Evolutionary conservation across 2,113 vertebrate genomes (phyloP).

Genomic region (Ceyx margarethae): DNA sequence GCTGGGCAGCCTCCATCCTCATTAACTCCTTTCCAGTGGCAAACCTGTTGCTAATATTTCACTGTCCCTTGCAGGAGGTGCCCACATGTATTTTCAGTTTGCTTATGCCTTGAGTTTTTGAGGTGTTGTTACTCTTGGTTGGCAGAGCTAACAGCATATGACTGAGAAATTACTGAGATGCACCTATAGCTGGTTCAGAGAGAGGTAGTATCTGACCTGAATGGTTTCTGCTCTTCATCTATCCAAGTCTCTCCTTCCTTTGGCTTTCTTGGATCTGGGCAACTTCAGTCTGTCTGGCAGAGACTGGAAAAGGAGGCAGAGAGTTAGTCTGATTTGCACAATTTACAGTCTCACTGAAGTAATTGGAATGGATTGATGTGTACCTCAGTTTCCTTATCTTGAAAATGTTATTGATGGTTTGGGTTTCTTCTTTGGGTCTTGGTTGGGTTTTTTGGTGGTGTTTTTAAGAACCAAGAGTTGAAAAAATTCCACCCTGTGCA

Average conservation of each 20-base stretch:
- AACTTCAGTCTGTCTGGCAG: neutral
- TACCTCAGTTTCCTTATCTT: neutral
- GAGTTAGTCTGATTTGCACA: neutral
- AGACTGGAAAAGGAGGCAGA: neutral
- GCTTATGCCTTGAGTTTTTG: neutral
- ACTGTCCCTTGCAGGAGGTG: neutral
- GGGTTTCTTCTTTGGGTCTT: neutral
- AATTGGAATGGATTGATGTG: neutral
- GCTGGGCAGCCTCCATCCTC: neutral
- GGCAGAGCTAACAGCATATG: neutral
- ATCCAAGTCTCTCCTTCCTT: neutral
- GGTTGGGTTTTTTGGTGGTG: neutral
- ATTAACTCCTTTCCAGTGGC: neutral
- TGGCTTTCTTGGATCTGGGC: neutral
- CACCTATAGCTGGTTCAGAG: neutral
- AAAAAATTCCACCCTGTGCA: neutral
- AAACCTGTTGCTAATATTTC: neutral
- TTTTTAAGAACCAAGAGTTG: neutral
- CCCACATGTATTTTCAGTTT: neutral
- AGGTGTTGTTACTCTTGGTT: neutral
- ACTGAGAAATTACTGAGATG: neutral
- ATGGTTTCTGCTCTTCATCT: neutral
- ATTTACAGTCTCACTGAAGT: neutral
- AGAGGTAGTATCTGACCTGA: neutral
- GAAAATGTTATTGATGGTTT: neutral